Conservation (phyloP, 2,113 vertebrate genomes). For the Antechinus stuartii region DNA sequence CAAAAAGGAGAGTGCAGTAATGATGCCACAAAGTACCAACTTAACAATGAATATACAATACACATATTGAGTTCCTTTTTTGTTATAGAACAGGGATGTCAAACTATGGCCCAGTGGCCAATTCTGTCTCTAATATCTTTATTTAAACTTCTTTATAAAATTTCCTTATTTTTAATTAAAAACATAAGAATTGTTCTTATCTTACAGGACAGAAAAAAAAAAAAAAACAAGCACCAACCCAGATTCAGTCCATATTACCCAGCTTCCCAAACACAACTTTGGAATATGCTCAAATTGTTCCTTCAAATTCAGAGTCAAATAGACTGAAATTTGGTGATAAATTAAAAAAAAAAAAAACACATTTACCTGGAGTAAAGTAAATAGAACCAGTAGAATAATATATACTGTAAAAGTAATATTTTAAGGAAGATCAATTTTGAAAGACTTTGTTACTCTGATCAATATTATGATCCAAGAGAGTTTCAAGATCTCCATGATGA, state of each 20-base stretch:
- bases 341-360: not conserved
- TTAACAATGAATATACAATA: no score
- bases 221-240: not conserved
- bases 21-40: no score
- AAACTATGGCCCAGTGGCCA: no score
- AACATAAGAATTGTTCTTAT: not conserved
- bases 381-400: not conserved
- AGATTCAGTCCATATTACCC: not conserved
- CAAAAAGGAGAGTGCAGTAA: no score
- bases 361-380: not conserved
- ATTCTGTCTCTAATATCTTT: no score
- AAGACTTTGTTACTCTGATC: not conserved
- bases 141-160: no score
- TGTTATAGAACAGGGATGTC: no score
- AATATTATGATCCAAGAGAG: not conserved
- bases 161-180: not conserved
- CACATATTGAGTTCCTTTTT: no score
- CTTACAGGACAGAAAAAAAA: not conserved
- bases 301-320: not conserved
- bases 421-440: not conserved
- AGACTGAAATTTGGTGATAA: not conserved
- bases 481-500: not conserved
- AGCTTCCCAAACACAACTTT: not conserved
- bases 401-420: not conserved
- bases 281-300: not conserved